Percentiles rank a stretch among this genome's conserved stretches.
Conservation (phyloP, 2,797 vertebrate genomes). For the Liparis tanakae region DNA sequence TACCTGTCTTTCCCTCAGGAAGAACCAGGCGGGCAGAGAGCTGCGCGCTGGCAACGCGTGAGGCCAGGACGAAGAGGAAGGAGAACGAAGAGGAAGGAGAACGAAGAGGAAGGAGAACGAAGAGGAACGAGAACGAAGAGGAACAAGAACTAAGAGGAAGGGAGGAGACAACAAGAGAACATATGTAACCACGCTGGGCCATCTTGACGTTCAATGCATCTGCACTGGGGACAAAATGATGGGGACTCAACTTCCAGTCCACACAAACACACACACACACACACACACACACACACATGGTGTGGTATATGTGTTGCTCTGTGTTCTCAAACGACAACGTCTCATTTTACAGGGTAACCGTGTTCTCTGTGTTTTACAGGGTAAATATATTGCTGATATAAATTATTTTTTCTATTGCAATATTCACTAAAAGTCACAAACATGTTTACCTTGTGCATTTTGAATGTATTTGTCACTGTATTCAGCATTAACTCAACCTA, state of each 20-base stretch:
- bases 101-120: not conserved
- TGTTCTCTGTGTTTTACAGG: slow-evolving; percentile 56
- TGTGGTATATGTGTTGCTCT: too few relatives aligned
- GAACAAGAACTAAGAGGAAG: not conserved
- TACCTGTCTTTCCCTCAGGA: slow-evolving; percentile 53
- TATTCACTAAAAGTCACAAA: slow-evolving; percentile 7
- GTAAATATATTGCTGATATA: slow-evolving; percentile 28
- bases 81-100: not conserved
- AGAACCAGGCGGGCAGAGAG: slow-evolving; percentile 50
- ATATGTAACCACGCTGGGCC: too few relatives aligned
- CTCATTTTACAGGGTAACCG: slow-evolving; percentile 44
- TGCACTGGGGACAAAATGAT: too few relatives aligned
- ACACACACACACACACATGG: too few relatives aligned
- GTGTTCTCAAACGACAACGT: not conserved
- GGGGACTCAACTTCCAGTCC: too few relatives aligned
- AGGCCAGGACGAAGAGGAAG: slow-evolving; percentile 27
- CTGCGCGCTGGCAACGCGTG: slow-evolving; percentile 41
- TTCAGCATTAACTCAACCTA: slow-evolving; percentile 4
- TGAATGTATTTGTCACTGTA: slow-evolving; percentile 26
- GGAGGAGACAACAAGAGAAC: too few relatives aligned
- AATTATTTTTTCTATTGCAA: not conserved
- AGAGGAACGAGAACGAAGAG: slow-evolving; percentile 9
- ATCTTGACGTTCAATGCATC: too few relatives aligned
- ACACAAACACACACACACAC: too few relatives aligned
- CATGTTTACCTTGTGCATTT: slow-evolving; percentile 40